Conservation (phyloP, 2,888 invertebrate species). For the Portevinia maculata region DNA sequence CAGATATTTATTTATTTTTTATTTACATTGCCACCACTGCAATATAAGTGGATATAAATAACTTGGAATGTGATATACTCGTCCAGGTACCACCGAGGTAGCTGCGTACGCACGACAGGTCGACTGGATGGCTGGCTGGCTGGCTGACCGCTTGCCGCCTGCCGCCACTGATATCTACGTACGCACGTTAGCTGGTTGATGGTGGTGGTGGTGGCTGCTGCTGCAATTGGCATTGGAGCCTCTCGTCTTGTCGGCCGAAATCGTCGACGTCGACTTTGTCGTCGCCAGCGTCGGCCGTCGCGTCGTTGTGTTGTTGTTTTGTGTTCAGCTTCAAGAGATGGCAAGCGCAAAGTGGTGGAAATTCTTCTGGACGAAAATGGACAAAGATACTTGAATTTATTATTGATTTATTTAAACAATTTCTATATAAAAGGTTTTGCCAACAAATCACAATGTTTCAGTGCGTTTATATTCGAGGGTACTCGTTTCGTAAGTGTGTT, state of each 20-base stretch:
- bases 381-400: conserved; percentile 75
- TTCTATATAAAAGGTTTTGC: conserved; percentile 72
- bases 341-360: conserved; percentile 55
- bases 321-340: conserved; percentile 40
- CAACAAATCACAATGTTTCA: conserved; percentile 65
- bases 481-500: background rate
- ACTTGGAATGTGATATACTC: conserved; percentile 76
- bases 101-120: conserved; percentile 75
- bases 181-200: conserved; percentile 42
- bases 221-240: conserved; percentile 54
- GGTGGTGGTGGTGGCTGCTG: background rate
- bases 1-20: conserved; percentile 27
- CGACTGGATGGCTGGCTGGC: conserved; percentile 75
- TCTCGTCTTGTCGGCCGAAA: conserved; percentile 51
- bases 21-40: conserved; percentile 26
- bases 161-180: conserved; percentile 50
- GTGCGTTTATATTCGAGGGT: conserved; percentile 28
- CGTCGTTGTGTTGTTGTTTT: conserved; percentile 27
- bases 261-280: conserved; percentile 18
- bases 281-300: conserved; percentile 22
- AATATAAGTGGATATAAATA: conserved; percentile 75
- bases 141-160: conserved; percentile 60
- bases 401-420: conserved; percentile 75
- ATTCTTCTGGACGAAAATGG: conserved; percentile 72
- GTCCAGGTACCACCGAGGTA: conserved; percentile 61